Evolutionary conservation across 2,113 vertebrate species (phyloP), one percentile per base, ranked within the genome.

Genomic region (Ctenodactylus gundi): DNA sequence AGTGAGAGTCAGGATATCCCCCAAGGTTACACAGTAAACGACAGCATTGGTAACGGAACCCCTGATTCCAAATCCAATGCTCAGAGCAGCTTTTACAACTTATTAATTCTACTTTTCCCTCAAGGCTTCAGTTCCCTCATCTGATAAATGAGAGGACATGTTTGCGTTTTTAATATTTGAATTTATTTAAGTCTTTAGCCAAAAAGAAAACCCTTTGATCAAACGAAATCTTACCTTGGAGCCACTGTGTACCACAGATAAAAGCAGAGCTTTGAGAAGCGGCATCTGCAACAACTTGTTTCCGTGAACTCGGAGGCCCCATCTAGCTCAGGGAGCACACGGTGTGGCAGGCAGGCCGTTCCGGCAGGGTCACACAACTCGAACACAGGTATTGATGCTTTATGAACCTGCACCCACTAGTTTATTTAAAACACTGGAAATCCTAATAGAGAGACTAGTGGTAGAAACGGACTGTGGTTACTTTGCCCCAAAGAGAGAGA

Each of bases 341-440:
- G 9, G 29, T 12, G 11, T 68, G 23, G 21, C 62, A 58, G 58
- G 29, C 76, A 85, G 87, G 72, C 73, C 92, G 85, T 88, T 77
- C 17, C 83, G 55, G 13, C 31, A 92, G 0, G 51, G 67, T 95
- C 96, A 93, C 55, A 34, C 91, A 93, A 76, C 97, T 67, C 0
- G 41, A 58, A 88, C 81, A 95, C 88, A 91, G 85, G 96, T 88
- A 75, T 51, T 91, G 92, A 85, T 60, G 70, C 78, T 73, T 95
- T 93, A 84, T 72, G 82, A 96, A 97, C 94, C 93, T 96, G 88
- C 53, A 96, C 85, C 94, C 95, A 88, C 96, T 96, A 85, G 67
- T 95, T 91, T 97, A 76, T 91, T 94, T 96, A 91, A 97, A 98
- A 95, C 97, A 95, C 92, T 68, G 77, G 72, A 88, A 94, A 68